A percentile compares a stretch with the other conserved stretches of the same genome.
phyloP scores from a whole-genome alignment of 1,140 invertebrate species.

The Sminthurinus signatus region DNA sequence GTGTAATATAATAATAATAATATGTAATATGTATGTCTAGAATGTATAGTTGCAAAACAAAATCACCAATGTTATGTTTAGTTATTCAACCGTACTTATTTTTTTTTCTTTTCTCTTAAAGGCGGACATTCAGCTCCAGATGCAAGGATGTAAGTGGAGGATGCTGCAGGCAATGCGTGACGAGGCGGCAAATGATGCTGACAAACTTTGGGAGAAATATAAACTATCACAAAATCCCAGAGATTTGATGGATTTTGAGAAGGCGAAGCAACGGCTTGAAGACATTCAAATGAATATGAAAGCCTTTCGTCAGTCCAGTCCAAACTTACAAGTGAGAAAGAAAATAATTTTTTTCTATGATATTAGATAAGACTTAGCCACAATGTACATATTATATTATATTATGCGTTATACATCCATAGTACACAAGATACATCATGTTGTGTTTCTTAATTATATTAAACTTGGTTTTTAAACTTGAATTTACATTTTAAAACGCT shows the following conservation, averaged over 20 bases:
- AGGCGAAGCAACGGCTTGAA: conserved; percentile 31
- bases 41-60: neutral
- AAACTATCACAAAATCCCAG: conserved; percentile 24
- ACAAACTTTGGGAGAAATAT: conserved; percentile 30
- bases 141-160: conserved; percentile 28
- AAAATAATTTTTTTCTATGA: no score
- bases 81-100: neutral
- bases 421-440: no score
- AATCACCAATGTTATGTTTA: neutral
- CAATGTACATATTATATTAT: no score
- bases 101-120: conserved; percentile 15
- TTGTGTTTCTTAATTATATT: no score
- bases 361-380: no score
- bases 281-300: conserved; percentile 36
- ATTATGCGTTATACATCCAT: no score
- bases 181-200: conserved; percentile 31
- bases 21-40: no score
- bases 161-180: conserved; percentile 35
- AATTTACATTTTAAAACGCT: no score
- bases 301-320: conserved; percentile 25
- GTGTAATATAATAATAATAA: no score
- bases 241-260: conserved; percentile 30
- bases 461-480: no score
- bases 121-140: conserved; percentile 32
- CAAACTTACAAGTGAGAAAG: conserved; percentile 34